Evolutionary conservation across 2,888 invertebrate genomes (phyloP), one percentile per base, ranked within the genome.

Genomic region (Diaprepes abbreviatus): DNA sequence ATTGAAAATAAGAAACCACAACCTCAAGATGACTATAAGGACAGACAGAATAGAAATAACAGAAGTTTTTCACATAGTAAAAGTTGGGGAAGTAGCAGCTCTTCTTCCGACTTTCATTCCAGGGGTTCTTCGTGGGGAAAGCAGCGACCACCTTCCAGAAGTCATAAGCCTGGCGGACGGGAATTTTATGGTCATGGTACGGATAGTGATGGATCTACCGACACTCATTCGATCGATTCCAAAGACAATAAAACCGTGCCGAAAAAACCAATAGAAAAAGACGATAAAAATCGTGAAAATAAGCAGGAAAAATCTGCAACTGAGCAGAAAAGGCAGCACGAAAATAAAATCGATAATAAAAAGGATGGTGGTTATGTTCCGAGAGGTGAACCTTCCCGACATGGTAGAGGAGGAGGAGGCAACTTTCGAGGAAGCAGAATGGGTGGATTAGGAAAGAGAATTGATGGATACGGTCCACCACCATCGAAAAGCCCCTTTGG

Each of bases 321-420:
- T 21, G 80, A 80, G 19, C 75, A 77, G 40, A 78, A 76, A 66
- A 78, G 75, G 55, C 45, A 12, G 5, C 31, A 35, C 1, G 78
- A 70, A 5, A 79, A 80, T 5, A 71, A 66, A 14, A 17, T 31
- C 5, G 58, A 73, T 24, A 74, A 66, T 36, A 73, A 74, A 16
- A 70, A 69, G 19, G 59, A 58, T 10, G 35, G 52, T 24, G 52
- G 58, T 52, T 95, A 95, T 84, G 91, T 93, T 1, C 95, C 95
- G 0, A 89, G 94, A 17, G 96, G 96, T 0, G 95, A 95, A 82
- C 96, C 96, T 0, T 95, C 95, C 0, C 87, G 95, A 57, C 90
- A 95, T 66, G 96, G 96, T 3, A 88, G 96, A 70, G 94, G 92
- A 12, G 88, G 88, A 1, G 88, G 87, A 1, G 79, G 79, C 48